Evolutionary conservation across 2,113 vertebrate genomes (phyloP).

Genomic region (Sceloporus tristichus): DNA sequence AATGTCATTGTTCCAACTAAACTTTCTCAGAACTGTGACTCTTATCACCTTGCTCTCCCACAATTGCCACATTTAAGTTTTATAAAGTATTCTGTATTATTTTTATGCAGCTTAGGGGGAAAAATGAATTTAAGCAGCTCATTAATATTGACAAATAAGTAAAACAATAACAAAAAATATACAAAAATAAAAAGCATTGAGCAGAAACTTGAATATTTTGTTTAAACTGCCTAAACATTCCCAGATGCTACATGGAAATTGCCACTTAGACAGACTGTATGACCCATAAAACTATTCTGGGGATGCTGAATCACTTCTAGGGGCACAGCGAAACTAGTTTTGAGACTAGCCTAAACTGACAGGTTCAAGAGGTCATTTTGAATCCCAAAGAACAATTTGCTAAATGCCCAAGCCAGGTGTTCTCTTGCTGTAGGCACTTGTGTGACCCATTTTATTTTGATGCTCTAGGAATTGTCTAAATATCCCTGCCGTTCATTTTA

Average conservation of each 20-base stretch:
- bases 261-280: not conserved
- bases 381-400: not conserved
- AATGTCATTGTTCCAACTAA: not conserved
- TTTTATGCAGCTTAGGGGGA: too few relatives aligned
- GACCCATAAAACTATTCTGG: not conserved
- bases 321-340: not conserved
- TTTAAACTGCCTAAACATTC: not conserved
- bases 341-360: not conserved
- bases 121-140: not conserved
- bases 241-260: not conserved
- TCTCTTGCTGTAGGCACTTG: not conserved
- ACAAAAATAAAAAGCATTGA: not conserved
- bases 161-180: not conserved
- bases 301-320: not conserved
- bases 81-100: not conserved
- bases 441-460: conserved; percentile 19
- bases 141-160: not conserved
- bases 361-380: not conserved
- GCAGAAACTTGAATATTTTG: not conserved
- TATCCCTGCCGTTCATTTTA: conserved; percentile 46
- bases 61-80: not conserved
- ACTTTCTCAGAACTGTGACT: not conserved
- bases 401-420: conserved; percentile 19
- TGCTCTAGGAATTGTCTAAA: conserved; percentile 16
- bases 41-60: not conserved